These are phyloP conservation scores for Poeciliopsis infans DNA, from an alignment of 2,797 vertebrate genomes.

Conservation along the genomic window DNA sequence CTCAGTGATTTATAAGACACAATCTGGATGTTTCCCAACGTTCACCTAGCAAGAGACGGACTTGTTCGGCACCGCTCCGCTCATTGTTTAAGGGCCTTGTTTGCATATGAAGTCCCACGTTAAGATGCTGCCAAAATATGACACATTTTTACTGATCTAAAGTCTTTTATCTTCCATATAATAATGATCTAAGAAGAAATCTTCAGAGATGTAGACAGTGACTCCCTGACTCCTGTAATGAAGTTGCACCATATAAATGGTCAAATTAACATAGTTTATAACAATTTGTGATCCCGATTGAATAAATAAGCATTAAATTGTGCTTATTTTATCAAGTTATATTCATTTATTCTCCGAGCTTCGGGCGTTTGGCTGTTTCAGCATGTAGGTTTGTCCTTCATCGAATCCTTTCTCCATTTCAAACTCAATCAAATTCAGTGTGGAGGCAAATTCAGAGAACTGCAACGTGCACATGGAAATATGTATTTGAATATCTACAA, in stretches of 20 bases:
- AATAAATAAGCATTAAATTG: background rate
- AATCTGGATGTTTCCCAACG: background rate
- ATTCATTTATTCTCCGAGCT: background rate
- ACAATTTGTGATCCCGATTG: background rate
- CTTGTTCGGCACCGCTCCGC: constrained; percentile 2
- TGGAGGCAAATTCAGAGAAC: no score
- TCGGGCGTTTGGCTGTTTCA: background rate
- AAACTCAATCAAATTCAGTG: background rate
- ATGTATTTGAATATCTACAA: no score
- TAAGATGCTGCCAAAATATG: constrained; percentile 14
- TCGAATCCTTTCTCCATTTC: background rate
- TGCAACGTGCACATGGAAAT: background rate
- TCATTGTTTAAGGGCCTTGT: constrained; percentile 25
- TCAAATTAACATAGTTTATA: background rate
- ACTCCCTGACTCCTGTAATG: background rate
- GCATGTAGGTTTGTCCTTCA: background rate
- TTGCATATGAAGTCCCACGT: constrained; percentile 27
- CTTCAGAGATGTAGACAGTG: background rate
- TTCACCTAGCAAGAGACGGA: background rate
- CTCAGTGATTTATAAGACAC: constrained; percentile 15
- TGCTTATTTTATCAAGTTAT: background rate
- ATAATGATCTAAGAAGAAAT: constrained; percentile 2
- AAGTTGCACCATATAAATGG: background rate
- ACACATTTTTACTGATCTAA: constrained; percentile 15
- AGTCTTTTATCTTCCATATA: constrained; percentile 4